phyloP scores from a whole-genome alignment of 2,888 invertebrate genomes.

The Frankliniella fusca region DNA sequence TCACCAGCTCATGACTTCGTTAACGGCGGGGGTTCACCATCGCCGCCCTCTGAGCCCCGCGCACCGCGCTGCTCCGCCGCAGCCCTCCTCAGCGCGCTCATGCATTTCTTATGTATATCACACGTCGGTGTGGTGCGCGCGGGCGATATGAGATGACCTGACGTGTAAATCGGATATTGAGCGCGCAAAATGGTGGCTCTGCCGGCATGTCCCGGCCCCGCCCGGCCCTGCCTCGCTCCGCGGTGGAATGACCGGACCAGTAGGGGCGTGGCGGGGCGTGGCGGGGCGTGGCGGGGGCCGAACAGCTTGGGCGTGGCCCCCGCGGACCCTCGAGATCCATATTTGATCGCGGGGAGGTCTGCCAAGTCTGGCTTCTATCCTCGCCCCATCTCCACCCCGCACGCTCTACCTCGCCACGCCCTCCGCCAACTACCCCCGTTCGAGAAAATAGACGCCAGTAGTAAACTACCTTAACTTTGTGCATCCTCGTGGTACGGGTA shows the following conservation, averaged over 20 bases:
- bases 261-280: not conserved
- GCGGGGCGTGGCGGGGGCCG: not conserved
- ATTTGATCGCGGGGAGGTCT: not conserved
- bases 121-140: not conserved
- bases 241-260: not conserved
- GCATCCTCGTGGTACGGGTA: no score
- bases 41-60: not conserved
- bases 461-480: no score
- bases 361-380: not conserved
- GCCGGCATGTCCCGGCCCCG: not conserved
- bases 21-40: not conserved
- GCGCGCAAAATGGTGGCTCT: not conserved
- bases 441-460: no score
- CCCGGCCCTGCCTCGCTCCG: not conserved
- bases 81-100: not conserved
- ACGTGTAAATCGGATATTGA: slow-evolving; percentile 6
- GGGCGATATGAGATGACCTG: not conserved
- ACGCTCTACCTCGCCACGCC: no score
- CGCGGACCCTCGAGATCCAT: not conserved
- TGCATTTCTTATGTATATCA: slow-evolving; percentile 4
- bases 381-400: not conserved
- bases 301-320: not conserved
- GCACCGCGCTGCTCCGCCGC: not conserved
- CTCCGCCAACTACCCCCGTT: no score
- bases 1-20: not conserved